These are phyloP conservation scores for Bovichtus variegatus DNA, from an alignment of 2,797 vertebrate genomes.

Conservation along the genomic window DNA sequence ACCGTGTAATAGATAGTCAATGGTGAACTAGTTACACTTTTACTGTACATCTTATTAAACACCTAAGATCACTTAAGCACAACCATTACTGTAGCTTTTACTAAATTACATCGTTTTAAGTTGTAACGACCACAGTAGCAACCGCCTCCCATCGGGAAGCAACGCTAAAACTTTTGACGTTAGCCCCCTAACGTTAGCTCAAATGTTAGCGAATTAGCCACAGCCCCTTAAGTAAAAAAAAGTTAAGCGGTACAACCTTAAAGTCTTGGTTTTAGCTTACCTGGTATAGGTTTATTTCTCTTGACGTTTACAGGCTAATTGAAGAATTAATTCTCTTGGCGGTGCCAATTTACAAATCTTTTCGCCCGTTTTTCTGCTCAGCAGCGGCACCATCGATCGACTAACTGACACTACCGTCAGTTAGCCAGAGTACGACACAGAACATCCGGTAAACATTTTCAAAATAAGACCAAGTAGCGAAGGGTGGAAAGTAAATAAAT, in stretches of 20 bases:
- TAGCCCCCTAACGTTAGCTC: conserved; percentile 58
- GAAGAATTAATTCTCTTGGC: not conserved
- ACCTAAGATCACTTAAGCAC: too few relatives aligned
- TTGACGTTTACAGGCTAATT: not conserved
- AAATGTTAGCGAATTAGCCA: conserved; percentile 67
- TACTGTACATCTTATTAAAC: not conserved
- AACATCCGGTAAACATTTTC: conserved; percentile 53
- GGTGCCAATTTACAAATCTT: conserved; percentile 40
- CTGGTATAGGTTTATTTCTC: conserved; percentile 26
- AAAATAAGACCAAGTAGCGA: conserved; percentile 44
- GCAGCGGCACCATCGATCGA: conserved; percentile 59
- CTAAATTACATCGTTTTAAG: not conserved
- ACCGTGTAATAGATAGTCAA: not conserved
- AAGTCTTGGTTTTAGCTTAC: conserved; percentile 40
- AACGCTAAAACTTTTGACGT: conserved; percentile 50
- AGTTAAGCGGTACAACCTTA: conserved; percentile 20
- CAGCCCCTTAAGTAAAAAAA: conserved; percentile 49
- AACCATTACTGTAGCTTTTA: not conserved
- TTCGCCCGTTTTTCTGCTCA: conserved; percentile 53
- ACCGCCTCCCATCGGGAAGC: conserved; percentile 38
- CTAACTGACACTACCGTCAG: conserved; percentile 50
- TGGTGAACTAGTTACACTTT: not conserved
- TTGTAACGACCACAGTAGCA: not conserved
- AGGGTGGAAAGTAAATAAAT: not conserved
- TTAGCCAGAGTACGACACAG: accelerated